Evolutionary conservation across 92 coral and sea anemone species (phyloP), one percentile per base, ranked within the genome.

Genomic region (Ricordea florida): DNA sequence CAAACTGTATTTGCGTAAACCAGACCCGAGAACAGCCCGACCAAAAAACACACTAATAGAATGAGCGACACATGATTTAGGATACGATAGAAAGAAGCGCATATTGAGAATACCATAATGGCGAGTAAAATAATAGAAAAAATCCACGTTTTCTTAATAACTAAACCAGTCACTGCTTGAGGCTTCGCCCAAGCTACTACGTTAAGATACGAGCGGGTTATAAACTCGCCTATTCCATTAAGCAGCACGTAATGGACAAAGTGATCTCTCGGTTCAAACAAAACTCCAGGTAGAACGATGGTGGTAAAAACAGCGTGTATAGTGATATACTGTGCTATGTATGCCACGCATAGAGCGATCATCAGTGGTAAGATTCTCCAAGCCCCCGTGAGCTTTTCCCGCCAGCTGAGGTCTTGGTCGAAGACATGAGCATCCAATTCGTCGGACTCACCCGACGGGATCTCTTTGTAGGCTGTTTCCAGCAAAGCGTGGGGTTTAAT

Each of bases 271-370:
- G 93, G 90, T 20, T 53, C 65, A 32, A 88, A 81, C 3, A 93
- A 87, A 27, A 93, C 80, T 26, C 61, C 70, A 3, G 51, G 48
- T 46, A 88, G 88, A 10, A 90, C 89, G 15, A 91, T 68, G 5
- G 97, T 91, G 2, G 97, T 91, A 25, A 91, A 91, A 2, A 87
- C 85, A 5, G 97, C 75, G 8, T 91, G 93, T 13, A 91, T 52
- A 0, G 97, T 88, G 47, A 87, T 62, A 46, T 83, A 88, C 47
- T 91, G 90, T 5, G 89, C 64, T 9, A 83, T 37, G 36, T 91
- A 81, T 0, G 97, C 77, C 10, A 85, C 47, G 45, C 85, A 73
- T n/a, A 91, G 84, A 6, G 97, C 64, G 2, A 64, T 27, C 80
- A 91, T 91, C 9, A 32, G 61, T 0, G 97, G 93, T 31, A 76